Conservation (phyloP, 2,888 invertebrate species). For the Hedya salicella region DNA sequence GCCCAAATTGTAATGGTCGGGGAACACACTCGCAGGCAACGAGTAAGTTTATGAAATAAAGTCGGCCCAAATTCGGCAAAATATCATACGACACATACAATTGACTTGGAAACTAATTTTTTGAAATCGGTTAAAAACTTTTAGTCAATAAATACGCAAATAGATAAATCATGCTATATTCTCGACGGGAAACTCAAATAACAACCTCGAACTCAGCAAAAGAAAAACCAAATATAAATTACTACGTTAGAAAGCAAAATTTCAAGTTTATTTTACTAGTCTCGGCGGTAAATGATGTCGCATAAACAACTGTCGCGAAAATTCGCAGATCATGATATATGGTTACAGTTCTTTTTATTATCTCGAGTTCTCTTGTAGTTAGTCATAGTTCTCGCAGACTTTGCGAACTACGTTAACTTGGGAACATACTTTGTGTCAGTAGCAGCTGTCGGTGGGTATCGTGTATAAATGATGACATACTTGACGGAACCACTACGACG, state of each 20-base stretch:
- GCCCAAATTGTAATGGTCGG: too few species aligned
- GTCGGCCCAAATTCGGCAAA: too few species aligned
- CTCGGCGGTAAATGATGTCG: constrained; percentile 6
- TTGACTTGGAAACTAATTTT: too few species aligned
- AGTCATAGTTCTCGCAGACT: constrained; percentile 5
- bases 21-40: too few species aligned
- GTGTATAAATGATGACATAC: not conserved
- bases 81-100: too few species aligned
- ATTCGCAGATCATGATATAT: constrained; percentile 19
- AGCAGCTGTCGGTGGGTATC: not conserved
- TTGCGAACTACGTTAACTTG: constrained; percentile 8
- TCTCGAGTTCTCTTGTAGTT: constrained; percentile 22
- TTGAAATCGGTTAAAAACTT: too few species aligned
- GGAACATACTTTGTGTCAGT: not conserved
- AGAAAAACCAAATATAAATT: constrained; percentile 10
- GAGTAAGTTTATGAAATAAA: too few species aligned
- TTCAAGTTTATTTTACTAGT: constrained; percentile 18
- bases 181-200: not conserved
- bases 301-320: constrained; percentile 25
- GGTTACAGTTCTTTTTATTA: constrained; percentile 21
- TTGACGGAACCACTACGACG: not conserved
- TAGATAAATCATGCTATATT: not conserved
- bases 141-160: too few species aligned
- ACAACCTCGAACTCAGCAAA: not conserved
- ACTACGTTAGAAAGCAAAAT: constrained; percentile 22